A percentile compares a stretch with the other conserved stretches of the same genome.
Evolutionary conservation across 2,113 vertebrate genomes (phyloP).

Genomic region (Prolemur simus): DNA sequence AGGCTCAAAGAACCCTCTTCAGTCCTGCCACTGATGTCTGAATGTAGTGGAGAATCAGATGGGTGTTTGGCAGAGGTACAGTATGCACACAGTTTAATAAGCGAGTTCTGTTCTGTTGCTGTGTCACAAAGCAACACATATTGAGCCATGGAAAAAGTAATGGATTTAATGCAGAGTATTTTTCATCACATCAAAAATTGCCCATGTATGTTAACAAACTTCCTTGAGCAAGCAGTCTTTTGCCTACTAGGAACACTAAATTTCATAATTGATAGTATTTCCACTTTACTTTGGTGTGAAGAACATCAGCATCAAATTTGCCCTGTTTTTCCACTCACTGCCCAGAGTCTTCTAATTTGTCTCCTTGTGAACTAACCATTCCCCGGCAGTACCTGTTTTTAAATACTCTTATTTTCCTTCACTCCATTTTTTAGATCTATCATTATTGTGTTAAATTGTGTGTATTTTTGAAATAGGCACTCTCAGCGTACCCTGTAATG

Average conservation of each 20-base stretch:
- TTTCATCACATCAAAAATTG: background rate
- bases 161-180: background rate
- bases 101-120: background rate
- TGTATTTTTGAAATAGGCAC: background rate
- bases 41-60: background rate
- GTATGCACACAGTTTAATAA: background rate
- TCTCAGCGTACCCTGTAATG: background rate
- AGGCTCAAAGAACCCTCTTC: background rate
- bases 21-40: background rate
- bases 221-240: background rate
- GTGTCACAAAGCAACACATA: background rate
- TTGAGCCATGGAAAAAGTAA: background rate
- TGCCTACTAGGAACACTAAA: background rate
- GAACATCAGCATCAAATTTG: background rate
- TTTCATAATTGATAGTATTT: background rate
- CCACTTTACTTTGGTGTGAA: background rate
- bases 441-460: background rate
- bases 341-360: background rate
- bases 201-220: background rate
- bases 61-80: background rate
- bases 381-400: background rate
- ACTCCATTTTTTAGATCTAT: background rate
- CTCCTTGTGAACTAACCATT: background rate
- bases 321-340: background rate
- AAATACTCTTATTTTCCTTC: background rate